A percentile compares a stretch with the other conserved stretches of the same genome.
These are phyloP conservation scores for Synodontis membranacea DNA, from an alignment of 2,113 vertebrate genomes.

Conservation along the genomic window DNA sequence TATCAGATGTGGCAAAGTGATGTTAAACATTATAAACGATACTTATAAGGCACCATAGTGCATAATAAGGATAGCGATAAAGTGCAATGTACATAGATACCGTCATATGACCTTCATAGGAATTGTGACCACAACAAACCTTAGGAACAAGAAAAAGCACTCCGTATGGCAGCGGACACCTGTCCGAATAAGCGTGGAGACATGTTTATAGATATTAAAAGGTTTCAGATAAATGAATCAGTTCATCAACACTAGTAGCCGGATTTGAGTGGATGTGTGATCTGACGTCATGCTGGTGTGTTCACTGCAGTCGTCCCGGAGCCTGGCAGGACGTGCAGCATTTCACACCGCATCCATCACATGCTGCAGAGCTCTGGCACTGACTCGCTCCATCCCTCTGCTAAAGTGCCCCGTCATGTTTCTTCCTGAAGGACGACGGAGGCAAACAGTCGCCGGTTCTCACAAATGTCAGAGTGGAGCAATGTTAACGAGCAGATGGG, in stretches of 20 bases:
- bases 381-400: neutral
- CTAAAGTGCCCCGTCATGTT: conserved; percentile 25
- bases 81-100: neutral
- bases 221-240: neutral
- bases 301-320: neutral
- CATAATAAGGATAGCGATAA: neutral
- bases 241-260: neutral
- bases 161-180: neutral
- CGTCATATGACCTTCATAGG: neutral
- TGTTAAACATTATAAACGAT: no score
- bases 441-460: conserved; percentile 21
- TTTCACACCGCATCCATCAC: conserved; percentile 20
- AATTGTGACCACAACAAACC: neutral
- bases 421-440: conserved; percentile 31
- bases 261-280: neutral
- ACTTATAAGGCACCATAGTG: no score
- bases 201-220: neutral
- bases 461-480: conserved; percentile 12
- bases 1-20: neutral
- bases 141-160: neutral
- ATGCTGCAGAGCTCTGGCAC: neutral
- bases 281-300: neutral
- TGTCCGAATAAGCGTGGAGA: neutral
- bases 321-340: conserved; percentile 1
- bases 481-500: conserved; percentile 26